Conservation (phyloP, 1,140 invertebrate species). For the Diuraphis noxia region DNA sequence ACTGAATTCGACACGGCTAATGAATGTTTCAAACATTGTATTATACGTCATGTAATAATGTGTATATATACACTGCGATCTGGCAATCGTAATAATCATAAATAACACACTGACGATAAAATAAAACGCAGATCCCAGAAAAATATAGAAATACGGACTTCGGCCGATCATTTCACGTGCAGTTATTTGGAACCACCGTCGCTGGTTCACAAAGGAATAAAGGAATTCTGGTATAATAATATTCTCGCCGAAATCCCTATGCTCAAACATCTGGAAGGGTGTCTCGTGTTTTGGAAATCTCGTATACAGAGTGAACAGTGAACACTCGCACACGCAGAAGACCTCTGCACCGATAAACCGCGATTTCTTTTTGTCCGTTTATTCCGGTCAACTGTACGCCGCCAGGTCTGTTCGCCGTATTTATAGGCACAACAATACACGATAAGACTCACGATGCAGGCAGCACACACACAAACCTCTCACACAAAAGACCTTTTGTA, state of each 20-base stretch:
- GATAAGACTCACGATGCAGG: background rate
- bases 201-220: constrained; percentile 18
- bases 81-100: background rate
- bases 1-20: constrained; percentile 35
- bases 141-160: background rate
- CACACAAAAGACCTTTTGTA: constrained; percentile 12
- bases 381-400: constrained; percentile 23
- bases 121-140: background rate
- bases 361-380: constrained; percentile 19
- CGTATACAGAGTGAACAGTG: background rate
- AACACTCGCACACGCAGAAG: background rate
- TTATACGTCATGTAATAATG: background rate
- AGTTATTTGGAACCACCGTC: no score
- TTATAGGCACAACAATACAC: background rate
- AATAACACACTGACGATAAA: background rate
- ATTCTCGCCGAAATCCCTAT: background rate
- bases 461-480: background rate
- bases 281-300: constrained; percentile 1
- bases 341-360: background rate
- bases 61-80: background rate
- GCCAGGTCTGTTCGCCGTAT: background rate
- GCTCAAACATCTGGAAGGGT: constrained; percentile 52
- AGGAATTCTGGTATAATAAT: constrained; percentile 11
- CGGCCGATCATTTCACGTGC: background rate
- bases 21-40: background rate